Evolutionary conservation across 2,113 vertebrate genomes (phyloP), one percentile per base, ranked within the genome.

Genomic region (Ammodytes dubius): DNA sequence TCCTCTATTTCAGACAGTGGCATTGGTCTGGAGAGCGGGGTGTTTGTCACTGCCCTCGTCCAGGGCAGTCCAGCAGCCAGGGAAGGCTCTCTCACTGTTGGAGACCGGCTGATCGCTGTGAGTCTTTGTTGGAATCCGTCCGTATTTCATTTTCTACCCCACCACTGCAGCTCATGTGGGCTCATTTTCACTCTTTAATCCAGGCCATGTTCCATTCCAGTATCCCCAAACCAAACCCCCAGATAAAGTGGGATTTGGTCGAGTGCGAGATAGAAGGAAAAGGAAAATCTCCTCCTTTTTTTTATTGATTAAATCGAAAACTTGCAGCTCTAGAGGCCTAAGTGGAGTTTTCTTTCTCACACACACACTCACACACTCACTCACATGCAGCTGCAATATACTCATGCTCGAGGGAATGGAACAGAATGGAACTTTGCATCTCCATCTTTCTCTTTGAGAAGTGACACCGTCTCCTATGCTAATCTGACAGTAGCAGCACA

Each of bases 51-150:
- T 0, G 95, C 97, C 6, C 76, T 99, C 72, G 94, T 96, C 45
- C 96, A 97, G 0, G 97, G 98, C 77, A 98, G 97, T 70, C 97
- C 97, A 1, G 98, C 98, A 49, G 96, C 98, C 91, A 96, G 95
- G 88, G 97, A 99, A 53, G 97, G 97, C 19, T 97, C 97, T 49
- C 96, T 99, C 52, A 85, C 94, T 1, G 95, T 96, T 60, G 98
- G 98, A 93, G 98, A 99, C 80, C 95, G 98, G 89, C 95, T 99
- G 50, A 97, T 99, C 43, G 97, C 98, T 70, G 97, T 99, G 93
- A 98, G 98, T 96, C 65, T 60, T 54, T 39, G 35, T 67, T 45
- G 17, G 53, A 86, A 56, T 79, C 50, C 50, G 58, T 13, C 39
- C 19, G 42, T 10, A 17, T 35, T 8, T 50, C 45, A 6, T 59